A percentile compares a stretch with the other conserved stretches of the same genome.
These are phyloP conservation scores for Falcaria lacertinaria DNA, from an alignment of 2,888 invertebrate genomes.

Conservation along the genomic window DNA sequence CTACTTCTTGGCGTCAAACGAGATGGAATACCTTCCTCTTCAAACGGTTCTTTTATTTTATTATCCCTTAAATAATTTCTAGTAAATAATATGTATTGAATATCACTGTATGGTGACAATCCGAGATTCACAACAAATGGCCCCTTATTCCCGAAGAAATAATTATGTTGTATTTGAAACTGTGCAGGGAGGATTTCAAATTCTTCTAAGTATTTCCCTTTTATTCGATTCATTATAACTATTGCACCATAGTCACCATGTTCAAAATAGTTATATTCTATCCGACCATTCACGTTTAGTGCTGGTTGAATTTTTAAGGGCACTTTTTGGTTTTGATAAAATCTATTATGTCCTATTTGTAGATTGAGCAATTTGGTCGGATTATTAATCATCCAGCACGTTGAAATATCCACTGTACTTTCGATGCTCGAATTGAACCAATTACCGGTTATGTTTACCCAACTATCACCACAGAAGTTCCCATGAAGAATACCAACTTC, in stretches of 20 bases:
- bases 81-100: conserved; percentile 90
- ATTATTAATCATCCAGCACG: conserved; percentile 86
- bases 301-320: conserved; percentile 90
- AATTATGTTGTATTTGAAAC: conserved; percentile 90
- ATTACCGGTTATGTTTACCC: conserved; percentile 96
- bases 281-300: conserved; percentile 86
- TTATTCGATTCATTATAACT: conserved; percentile 87
- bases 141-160: conserved; percentile 93
- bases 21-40: conserved; percentile 82
- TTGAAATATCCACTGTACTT: conserved; percentile 89
- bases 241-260: conserved; percentile 91
- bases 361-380: conserved; percentile 78
- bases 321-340: conserved; percentile 86
- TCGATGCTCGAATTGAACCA: conserved; percentile 89
- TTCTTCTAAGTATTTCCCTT: conserved; percentile 84
- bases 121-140: conserved; percentile 93
- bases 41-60: conserved; percentile 91
- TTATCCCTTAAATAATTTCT: conserved; percentile 94
- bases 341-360: conserved; percentile 92
- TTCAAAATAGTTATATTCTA: conserved; percentile 94
- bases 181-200: conserved; percentile 86
- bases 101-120: conserved; percentile 90
- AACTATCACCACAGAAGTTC: conserved; percentile 92
- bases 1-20: conserved; percentile 92
- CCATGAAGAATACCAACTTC: conserved; percentile 95